These are phyloP conservation scores for Drosophila paramelanica DNA, from an alignment of 2,888 invertebrate species.

Conservation along the genomic window DNA sequence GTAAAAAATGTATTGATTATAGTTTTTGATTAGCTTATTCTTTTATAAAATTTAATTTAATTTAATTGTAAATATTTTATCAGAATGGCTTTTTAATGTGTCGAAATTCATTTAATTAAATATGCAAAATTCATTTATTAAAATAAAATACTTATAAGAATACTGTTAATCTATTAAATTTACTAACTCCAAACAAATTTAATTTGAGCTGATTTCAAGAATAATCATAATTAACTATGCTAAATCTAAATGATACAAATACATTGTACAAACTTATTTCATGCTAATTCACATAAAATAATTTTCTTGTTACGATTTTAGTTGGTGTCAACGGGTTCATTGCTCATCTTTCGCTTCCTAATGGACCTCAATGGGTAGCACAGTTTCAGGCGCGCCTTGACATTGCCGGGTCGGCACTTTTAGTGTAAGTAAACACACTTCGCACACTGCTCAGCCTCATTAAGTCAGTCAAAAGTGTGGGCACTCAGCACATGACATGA, in stretches of 20 bases:
- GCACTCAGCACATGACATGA: conserved; percentile 44
- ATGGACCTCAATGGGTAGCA: conserved; percentile 28
- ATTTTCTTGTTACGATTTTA: not conserved
- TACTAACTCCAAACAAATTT: no score
- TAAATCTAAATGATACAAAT: no score
- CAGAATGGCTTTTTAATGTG: not conserved
- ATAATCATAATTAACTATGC: no score
- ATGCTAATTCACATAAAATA: no score
- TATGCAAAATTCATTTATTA: not conserved
- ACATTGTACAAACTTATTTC: no score
- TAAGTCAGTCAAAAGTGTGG: conserved; percentile 37
- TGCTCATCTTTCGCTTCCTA: conserved; percentile 29
- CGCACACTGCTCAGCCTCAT: conserved; percentile 43
- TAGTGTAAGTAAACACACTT: conserved; percentile 24
- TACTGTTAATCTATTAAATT: not conserved
- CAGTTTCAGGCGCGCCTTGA: conserved; percentile 46
- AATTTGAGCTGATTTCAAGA: no score
- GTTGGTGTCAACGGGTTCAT: conserved; percentile 21
- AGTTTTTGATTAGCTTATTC: not conserved
- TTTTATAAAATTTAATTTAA: not conserved
- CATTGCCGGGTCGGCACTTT: conserved; percentile 43
- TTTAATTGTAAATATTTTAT: not conserved
- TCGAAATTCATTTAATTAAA: not conserved
- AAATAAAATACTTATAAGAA: not conserved
- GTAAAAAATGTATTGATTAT: not conserved